These are phyloP conservation scores for Trematomus loennbergii DNA, from an alignment of 2,113 vertebrate genomes.

Conservation along the genomic window DNA sequence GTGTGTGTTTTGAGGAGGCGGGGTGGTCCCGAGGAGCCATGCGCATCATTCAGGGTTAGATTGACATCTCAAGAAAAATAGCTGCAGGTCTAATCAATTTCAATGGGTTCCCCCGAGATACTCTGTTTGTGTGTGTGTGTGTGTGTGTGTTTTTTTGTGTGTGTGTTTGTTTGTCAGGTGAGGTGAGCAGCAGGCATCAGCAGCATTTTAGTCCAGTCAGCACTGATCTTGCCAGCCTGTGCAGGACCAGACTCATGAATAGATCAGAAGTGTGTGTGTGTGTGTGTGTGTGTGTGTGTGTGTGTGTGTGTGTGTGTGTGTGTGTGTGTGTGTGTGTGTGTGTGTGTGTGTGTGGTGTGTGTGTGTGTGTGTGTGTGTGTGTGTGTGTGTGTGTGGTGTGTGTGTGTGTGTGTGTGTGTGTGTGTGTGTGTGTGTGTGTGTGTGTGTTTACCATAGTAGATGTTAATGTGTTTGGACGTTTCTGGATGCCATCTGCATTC, in stretches of 20 bases:
- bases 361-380: slow-evolving; percentile 35
- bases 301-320: background rate
- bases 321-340: slow-evolving; percentile 34
- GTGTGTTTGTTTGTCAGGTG: slow-evolving; percentile 53
- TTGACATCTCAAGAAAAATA: slow-evolving; percentile 79
- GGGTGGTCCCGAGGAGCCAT: slow-evolving; percentile 17
- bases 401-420: slow-evolving; percentile 22
- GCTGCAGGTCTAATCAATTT: slow-evolving; percentile 75
- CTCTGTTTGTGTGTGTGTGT: slow-evolving; percentile 1
- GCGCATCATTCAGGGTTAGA: slow-evolving; percentile 66
- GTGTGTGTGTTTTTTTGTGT: slow-evolving; percentile 12
- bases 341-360: slow-evolving; percentile 12
- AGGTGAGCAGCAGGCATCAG: slow-evolving; percentile 76
- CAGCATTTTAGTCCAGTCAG: slow-evolving; percentile 81
- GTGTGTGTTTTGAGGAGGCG: background rate
- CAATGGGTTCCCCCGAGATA: slow-evolving; percentile 55
- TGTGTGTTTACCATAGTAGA: background rate
- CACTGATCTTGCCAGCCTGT: slow-evolving; percentile 72
- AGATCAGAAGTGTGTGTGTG: slow-evolving; percentile 65
- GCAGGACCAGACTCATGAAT: slow-evolving; percentile 72
- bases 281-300: slow-evolving; percentile 31
- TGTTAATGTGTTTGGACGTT: background rate
- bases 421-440: slow-evolving; percentile 32
- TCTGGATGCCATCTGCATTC: slow-evolving; percentile 42
- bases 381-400: slow-evolving; percentile 16